Evolutionary conservation across 2,113 vertebrate genomes (phyloP).

Genomic region (Hirundichthys speculiger): DNA sequence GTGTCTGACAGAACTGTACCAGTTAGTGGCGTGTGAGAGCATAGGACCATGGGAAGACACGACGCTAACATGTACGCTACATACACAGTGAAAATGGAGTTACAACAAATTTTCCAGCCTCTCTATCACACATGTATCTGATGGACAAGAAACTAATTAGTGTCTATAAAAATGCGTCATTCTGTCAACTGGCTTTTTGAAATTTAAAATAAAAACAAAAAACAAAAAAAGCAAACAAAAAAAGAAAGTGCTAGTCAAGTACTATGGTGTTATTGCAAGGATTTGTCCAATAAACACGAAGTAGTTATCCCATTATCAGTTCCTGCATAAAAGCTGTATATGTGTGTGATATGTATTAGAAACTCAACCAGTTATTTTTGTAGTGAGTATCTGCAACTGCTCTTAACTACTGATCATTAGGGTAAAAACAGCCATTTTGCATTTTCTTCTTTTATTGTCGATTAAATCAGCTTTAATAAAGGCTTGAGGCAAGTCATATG

Average conservation of each 20-base stretch:
- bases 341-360: conserved; percentile 3
- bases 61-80: conserved; percentile 6
- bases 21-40: conserved; percentile 20
- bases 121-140: conserved; percentile 5
- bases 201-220: too few relatives aligned
- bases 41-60: conserved; percentile 15
- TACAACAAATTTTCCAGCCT: conserved; percentile 3
- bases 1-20: conserved; percentile 15
- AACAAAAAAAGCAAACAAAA: conserved; percentile 37
- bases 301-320: conserved; percentile 26
- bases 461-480: background rate
- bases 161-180: conserved; percentile 17
- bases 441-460: conserved; percentile 37
- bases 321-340: background rate
- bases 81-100: background rate
- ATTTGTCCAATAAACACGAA: conserved; percentile 25
- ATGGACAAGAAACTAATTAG: conserved; percentile 3
- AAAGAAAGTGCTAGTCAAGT: conserved; percentile 42
- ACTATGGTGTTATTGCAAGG: conserved; percentile 34
- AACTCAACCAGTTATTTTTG: conserved; percentile 20
- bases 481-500: conserved; percentile 5
- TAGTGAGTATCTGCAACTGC: conserved; percentile 3
- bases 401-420: conserved; percentile 10
- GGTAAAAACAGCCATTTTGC: conserved; percentile 15
- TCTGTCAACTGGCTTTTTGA: background rate